A percentile compares a stretch with the other conserved stretches of the same genome.
Evolutionary conservation across 23 tunicate genomes (phyloP).

Genomic region (Styela clava): DNA sequence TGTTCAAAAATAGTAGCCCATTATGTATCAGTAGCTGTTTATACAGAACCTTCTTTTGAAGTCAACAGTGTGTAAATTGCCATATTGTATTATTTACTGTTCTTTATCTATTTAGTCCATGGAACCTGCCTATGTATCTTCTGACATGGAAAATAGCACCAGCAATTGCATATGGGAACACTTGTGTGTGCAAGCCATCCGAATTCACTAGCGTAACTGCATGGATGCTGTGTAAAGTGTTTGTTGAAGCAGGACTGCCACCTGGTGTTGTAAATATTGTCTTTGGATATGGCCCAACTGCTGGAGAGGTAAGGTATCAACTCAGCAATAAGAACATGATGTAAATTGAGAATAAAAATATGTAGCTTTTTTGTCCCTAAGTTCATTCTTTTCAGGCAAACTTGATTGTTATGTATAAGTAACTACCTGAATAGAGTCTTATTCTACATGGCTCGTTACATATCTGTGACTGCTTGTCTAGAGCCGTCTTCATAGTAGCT

Average conservation of each 20-base stretch:
- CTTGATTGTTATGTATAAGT: too few species aligned
- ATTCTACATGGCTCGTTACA: too few species aligned
- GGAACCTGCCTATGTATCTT: slow-evolving; percentile 87
- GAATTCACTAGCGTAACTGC: slow-evolving; percentile 84
- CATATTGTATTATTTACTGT: too few species aligned
- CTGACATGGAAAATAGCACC: slow-evolving; percentile 94
- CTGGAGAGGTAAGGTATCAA: slow-evolving; percentile 44
- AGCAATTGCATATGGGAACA: slow-evolving; percentile 96
- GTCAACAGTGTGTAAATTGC: too few species aligned
- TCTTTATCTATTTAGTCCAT: slow-evolving; percentile 60
- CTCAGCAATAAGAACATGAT: not conserved
- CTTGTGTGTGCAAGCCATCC: slow-evolving; percentile 94
- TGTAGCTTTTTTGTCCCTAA: not conserved
- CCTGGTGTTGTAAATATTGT: slow-evolving; percentile 86
- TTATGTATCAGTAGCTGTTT: too few species aligned
- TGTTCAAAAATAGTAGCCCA: too few species aligned
- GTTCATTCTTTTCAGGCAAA: too few species aligned
- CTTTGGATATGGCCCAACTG: slow-evolving; percentile 70
- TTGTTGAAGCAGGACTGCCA: slow-evolving; percentile 62
- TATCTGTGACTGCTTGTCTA: too few species aligned
- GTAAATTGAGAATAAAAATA: not conserved
- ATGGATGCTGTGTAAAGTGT: slow-evolving; percentile 48
- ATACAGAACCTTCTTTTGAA: too few species aligned
- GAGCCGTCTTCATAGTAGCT: too few species aligned
- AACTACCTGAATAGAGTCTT: too few species aligned